Evolutionary conservation across 2,113 vertebrate genomes (phyloP).

Genomic region (Tenrec ecaudatus): DNA sequence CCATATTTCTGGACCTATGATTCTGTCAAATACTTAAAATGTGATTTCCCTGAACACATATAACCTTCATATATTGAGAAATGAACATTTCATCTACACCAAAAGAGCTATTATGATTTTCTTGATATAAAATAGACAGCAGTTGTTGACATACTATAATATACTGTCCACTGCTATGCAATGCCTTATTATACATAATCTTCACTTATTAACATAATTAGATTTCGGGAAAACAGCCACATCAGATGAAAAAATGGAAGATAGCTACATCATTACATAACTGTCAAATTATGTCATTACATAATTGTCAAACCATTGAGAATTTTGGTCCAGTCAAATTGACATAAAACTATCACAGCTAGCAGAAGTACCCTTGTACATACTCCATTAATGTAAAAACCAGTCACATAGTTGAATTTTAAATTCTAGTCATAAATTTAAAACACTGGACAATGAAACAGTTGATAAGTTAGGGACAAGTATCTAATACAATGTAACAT

Average conservation of each 20-base stretch:
- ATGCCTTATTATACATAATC: not conserved
- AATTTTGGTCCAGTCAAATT: not conserved
- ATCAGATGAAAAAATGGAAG: not conserved
- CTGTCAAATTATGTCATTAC: not conserved
- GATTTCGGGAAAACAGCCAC: not conserved
- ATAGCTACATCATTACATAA: not conserved
- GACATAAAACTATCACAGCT: not conserved
- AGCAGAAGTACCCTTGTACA: not conserved
- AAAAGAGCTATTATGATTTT: not conserved
- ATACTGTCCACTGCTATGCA: not conserved
- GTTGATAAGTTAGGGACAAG: not conserved
- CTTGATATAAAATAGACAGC: not conserved
- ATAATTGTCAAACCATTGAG: not conserved
- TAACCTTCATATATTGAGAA: not conserved
- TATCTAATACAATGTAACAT: not conserved
- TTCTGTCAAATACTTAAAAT: slow-evolving; percentile 14
- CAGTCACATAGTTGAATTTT: not conserved
- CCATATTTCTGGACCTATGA: not conserved
- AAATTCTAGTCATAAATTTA: not conserved
- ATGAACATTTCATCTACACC: not conserved
- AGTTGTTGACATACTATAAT: not conserved
- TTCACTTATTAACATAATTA: not conserved
- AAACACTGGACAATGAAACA: not conserved
- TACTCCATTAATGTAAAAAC: not conserved
- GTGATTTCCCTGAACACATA: not conserved